phyloP scores from a whole-genome alignment of 2,113 vertebrate species.

The Cyanocitta stelleri region DNA sequence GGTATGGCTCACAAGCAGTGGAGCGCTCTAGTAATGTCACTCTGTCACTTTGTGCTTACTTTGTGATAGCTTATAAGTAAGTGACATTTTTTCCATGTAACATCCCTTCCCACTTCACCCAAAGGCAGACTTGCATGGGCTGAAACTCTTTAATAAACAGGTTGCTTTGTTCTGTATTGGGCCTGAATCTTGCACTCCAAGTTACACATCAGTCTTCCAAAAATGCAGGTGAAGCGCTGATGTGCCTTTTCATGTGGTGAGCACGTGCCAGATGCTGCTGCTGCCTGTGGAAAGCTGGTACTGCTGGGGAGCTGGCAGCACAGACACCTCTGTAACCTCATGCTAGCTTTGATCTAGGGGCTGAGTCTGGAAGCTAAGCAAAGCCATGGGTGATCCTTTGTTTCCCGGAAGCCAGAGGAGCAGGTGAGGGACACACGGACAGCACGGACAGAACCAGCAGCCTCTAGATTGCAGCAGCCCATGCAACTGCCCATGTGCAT shows the following conservation, averaged over 20 bases:
- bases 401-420: not conserved
- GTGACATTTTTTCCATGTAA: not conserved
- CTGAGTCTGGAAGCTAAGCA: not conserved
- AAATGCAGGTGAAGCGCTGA: accelerated
- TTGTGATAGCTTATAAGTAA: not conserved
- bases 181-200: not conserved
- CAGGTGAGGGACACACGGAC: not conserved
- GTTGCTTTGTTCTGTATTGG: not conserved
- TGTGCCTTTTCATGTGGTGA: not conserved
- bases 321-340: not conserved
- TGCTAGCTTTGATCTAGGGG: not conserved
- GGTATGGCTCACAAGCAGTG: not conserved
- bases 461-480: not conserved
- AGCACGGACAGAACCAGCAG: accelerated
- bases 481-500: not conserved
- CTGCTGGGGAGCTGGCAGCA: not conserved
- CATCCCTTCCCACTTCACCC: not conserved
- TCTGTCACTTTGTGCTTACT: not conserved
- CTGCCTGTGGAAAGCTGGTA: not conserved
- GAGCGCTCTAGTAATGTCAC: not conserved
- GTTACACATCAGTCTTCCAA: not conserved
- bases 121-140: not conserved
- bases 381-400: not conserved
- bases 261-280: accelerated
- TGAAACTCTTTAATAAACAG: not conserved